phyloP scores from a whole-genome alignment of 1,140 invertebrate species.

The Asobara japonica region DNA sequence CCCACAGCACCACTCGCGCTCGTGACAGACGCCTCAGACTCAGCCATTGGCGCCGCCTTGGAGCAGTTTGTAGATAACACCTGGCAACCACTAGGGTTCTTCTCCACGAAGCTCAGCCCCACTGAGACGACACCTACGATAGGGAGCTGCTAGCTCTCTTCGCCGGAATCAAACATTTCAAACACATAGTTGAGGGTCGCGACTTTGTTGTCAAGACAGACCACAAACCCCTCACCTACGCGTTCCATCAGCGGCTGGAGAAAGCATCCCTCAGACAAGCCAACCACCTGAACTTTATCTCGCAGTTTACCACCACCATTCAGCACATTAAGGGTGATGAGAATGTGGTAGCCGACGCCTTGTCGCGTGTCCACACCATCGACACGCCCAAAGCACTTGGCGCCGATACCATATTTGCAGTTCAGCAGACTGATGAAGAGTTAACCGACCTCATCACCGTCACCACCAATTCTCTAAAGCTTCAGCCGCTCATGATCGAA shows the following conservation, averaged over 20 bases:
- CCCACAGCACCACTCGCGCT: constrained; percentile 37
- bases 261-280: background rate
- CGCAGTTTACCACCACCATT: background rate
- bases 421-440: background rate
- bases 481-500: background rate
- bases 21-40: constrained; percentile 55
- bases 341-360: background rate
- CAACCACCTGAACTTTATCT: background rate
- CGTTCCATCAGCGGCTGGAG: background rate
- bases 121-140: background rate
- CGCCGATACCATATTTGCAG: background rate
- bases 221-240: background rate
- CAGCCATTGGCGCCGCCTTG: constrained; percentile 53
- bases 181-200: background rate
- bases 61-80: constrained; percentile 47
- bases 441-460: background rate
- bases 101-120: constrained; percentile 29
- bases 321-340: background rate
- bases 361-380: background rate
- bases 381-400: background rate
- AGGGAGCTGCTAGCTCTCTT: background rate
- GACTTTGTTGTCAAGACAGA: background rate
- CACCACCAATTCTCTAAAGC: background rate
- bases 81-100: constrained; percentile 49
- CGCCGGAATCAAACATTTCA: background rate